These are phyloP conservation scores for Leptoteleia sp. DNA, from an alignment of 1,140 invertebrate species.

Conservation along the genomic window DNA sequence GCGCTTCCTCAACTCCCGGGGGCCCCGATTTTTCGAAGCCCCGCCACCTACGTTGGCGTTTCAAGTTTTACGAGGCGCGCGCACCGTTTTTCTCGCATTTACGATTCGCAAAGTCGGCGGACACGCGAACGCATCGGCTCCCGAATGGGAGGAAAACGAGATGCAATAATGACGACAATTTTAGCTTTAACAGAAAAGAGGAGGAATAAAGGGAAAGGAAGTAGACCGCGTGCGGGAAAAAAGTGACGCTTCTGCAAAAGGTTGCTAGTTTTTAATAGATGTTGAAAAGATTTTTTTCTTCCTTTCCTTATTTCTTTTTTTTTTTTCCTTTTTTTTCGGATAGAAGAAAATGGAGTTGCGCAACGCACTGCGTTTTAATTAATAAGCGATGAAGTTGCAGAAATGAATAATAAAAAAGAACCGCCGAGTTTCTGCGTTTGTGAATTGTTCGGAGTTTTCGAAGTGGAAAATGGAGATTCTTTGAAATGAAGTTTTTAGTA, in stretches of 20 bases:
- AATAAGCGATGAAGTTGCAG: slow-evolving; percentile 9
- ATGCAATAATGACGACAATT: slow-evolving; percentile 37
- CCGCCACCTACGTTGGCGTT: slow-evolving; percentile 46
- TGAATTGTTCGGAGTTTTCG: too few species aligned
- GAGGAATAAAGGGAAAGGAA: not conserved
- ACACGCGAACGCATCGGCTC: slow-evolving; percentile 2
- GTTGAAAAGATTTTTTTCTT: slow-evolving; percentile 14
- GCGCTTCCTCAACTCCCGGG: slow-evolving; percentile 32
- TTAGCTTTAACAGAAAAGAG: slow-evolving; percentile 12
- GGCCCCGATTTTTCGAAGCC: slow-evolving; percentile 29
- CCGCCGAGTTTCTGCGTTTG: too few species aligned
- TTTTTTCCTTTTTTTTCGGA: too few species aligned
- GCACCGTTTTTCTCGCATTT: slow-evolving; percentile 36
- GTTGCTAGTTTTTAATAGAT: slow-evolving; percentile 26
- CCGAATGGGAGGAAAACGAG: slow-evolving; percentile 24
- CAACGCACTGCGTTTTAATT: slow-evolving; percentile 33
- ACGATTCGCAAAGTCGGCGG: slow-evolving; percentile 27
- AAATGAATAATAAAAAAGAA: too few species aligned
- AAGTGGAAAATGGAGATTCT: too few species aligned
- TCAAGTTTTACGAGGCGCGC: slow-evolving; percentile 33
- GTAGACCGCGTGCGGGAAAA: slow-evolving; percentile 9
- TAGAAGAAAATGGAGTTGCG: slow-evolving; percentile 15
- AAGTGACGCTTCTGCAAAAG: slow-evolving; percentile 7
- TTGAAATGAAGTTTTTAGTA: too few species aligned
- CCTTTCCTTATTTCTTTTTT: too few species aligned